Base-by-base conservation (phyloP, 2,113 vertebrate genomes). In the Machaerirhynchus nigripectus region DNA sequence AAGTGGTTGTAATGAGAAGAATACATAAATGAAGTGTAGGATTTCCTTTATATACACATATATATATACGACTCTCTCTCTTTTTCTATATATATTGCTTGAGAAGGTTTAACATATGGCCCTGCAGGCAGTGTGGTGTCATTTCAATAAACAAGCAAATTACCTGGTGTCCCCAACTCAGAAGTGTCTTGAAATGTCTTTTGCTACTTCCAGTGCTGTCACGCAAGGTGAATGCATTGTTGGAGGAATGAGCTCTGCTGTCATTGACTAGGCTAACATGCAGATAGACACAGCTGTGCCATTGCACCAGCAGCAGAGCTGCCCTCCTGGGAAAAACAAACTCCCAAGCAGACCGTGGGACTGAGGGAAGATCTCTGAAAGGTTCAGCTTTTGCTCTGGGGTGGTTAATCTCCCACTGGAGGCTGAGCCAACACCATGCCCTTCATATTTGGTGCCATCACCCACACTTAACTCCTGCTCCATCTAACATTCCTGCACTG, bases 201-300 rank as follows among this genome's bases (percentile, higher is more conserved):
- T 90, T 2, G 1, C 30, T 73, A 4, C 33, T 77, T 4, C 13
- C 53, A 69, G 13, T 17, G 33, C 67, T 87, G 49, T 89, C 57
- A 64, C 0, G 0, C 49, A 21, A 60, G n/a, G 84, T 67, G 73
- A 61, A 37, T 2, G 2, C 21, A 6, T 19, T 30, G 2, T 3
- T 50, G 84, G 33, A 49, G 63, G 59, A 84, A 65, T 6, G 42
- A 74, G 50, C 40, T 89, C 63, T 73, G 44, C 44, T 39, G 65
- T 31, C 26, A 19, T 4, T 60, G 77, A 8, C 28, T 49, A 27
- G 39, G 56, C 49, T 44, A 10, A 30, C 8, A 3, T 18, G 52
- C 61, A 68, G 21, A 10, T 3, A 4, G 23, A 23, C 56, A 27
- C 0, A 47, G 37, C n/a, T 47, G 59, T 35, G 76, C 60, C 7